Evolutionary conservation across 1,140 invertebrate genomes (phyloP).

Genomic region (Chelonus insularis): DNA sequence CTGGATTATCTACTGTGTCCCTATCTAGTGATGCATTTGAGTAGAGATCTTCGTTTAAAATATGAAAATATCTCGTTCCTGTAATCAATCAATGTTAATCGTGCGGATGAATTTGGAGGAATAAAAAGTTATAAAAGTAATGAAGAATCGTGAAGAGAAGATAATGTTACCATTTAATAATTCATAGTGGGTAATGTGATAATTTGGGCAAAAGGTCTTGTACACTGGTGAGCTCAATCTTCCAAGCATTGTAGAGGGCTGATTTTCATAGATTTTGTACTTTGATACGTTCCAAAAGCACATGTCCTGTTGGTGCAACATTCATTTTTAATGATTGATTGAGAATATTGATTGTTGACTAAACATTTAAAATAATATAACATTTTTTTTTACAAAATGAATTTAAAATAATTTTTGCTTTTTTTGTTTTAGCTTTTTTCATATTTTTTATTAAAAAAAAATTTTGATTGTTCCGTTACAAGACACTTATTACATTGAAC

Average conservation of each 20-base stretch:
- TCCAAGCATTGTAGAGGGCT: slow-evolving; percentile 50
- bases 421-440: too few relatives aligned
- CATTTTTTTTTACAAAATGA: too few relatives aligned
- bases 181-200: slow-evolving; percentile 43
- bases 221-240: slow-evolving; percentile 45
- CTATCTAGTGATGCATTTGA: slow-evolving; percentile 46
- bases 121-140: not conserved
- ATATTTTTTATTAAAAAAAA: too few relatives aligned
- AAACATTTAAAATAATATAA: too few relatives aligned
- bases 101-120: not conserved
- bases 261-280: slow-evolving; percentile 58
- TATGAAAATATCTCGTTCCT: slow-evolving; percentile 50
- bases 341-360: not conserved
- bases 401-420: too few relatives aligned
- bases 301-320: slow-evolving; percentile 45
- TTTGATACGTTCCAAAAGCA: slow-evolving; percentile 54
- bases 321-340: not conserved
- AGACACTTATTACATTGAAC: too few relatives aligned
- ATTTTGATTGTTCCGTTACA: too few relatives aligned
- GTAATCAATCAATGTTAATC: slow-evolving; percentile 1
- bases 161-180: slow-evolving; percentile 48
- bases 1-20: slow-evolving; percentile 38
- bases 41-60: slow-evolving; percentile 40
- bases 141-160: not conserved
- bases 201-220: slow-evolving; percentile 43